Evolutionary conservation across 2,797 vertebrate genomes (phyloP), one percentile per base, ranked within the genome.

Genomic region (Otolemur crassicaudatus): DNA sequence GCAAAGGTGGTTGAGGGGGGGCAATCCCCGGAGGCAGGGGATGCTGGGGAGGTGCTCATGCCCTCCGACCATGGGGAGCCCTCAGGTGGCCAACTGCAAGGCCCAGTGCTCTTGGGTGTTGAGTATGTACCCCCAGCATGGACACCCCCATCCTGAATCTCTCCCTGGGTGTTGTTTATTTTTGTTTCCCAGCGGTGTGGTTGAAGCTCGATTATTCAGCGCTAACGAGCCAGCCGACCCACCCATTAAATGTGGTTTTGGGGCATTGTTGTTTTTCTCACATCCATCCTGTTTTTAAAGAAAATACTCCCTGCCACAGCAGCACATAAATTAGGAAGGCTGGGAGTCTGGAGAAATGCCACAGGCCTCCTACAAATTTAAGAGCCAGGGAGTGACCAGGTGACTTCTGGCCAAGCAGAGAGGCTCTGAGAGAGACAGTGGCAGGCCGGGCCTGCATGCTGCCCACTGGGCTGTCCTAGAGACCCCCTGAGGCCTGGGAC

Each of bases 231-330:
- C 92, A 22, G 56, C 89, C 3, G n/a, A 53, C 80, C 94, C 80
- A 9, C 89, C 94, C 86, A 10, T 77, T 79, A 84, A 87, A 94
- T 77, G 95, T 94, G 96, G 96, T 90, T 96, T 94, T 40, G 91
- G 91, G 90, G 86, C 72, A 9, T 53, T 93, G 96, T 80, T 92
- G 90, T 87, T 96, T 90, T 97, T 96, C 96, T 97, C 96, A 97
- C 96, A 96, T 80, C 82, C 96, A 75, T 96, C 95, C 97, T 97
- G 96, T 98, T 97, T 98, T 97, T 87, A 96, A 80, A 97, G 97
- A 97, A 97, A 97, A 97, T 25, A 97, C 19, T 75, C 75, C 87
- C 67, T 4, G 19, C 76, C 25, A 53, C 70, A 37, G 61, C 82
- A 22, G 79, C 91, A 67, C 94, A 90, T 90, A 96, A 96, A 96